phyloP scores from a whole-genome alignment of 2,113 vertebrate genomes.

The Budorcas taxicolor region DNA sequence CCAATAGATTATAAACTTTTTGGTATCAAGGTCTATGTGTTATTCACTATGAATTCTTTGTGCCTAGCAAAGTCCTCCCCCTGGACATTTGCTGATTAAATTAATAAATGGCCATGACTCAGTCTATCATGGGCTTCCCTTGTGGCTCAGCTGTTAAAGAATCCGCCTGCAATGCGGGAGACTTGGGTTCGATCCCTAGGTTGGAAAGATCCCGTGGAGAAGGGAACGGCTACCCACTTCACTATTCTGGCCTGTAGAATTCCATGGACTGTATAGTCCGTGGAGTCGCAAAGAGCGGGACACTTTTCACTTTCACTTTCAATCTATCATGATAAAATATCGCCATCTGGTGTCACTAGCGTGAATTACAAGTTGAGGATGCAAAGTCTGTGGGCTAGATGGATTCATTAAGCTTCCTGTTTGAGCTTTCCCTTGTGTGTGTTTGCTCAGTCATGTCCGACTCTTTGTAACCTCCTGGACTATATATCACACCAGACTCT shows the following conservation, averaged over 20 bases:
- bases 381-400: not conserved
- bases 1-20: not conserved
- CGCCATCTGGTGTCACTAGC: conserved; percentile 47
- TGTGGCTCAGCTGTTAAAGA: not conserved
- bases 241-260: not conserved
- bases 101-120: not conserved
- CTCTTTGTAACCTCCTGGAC: not conserved
- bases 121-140: not conserved
- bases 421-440: not conserved
- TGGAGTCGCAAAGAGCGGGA: not conserved
- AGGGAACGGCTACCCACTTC: not conserved
- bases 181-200: not conserved
- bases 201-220: not conserved
- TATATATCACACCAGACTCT: not conserved
- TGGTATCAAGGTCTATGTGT: not conserved
- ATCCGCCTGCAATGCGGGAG: not conserved
- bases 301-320: not conserved
- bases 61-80: not conserved
- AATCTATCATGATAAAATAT: not conserved
- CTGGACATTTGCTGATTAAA: not conserved
- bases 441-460: not conserved
- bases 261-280: not conserved
- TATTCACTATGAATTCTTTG: not conserved
- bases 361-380: not conserved
- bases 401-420: not conserved